Percentiles rank a stretch among this genome's conserved stretches.
Evolutionary conservation across 2,797 vertebrate species (phyloP).

Genomic region (Trachops cirrhosus): DNA sequence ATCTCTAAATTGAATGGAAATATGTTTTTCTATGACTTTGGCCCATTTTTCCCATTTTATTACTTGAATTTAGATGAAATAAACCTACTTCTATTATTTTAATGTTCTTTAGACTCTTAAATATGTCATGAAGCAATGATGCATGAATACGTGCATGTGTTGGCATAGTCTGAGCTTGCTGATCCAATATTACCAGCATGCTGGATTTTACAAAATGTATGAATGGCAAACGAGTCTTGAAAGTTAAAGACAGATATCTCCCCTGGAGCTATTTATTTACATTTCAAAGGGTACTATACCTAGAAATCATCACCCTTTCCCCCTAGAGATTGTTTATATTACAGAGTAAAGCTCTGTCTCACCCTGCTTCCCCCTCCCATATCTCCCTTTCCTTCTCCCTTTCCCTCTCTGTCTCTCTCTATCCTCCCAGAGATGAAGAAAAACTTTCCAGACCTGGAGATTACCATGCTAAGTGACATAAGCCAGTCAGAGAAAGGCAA

Average conservation of each 20-base stretch:
- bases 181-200: background rate
- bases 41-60: background rate
- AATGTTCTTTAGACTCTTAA: background rate
- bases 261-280: background rate
- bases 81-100: background rate
- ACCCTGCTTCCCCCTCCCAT: background rate
- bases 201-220: background rate
- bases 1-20: background rate
- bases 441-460: background rate
- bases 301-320: background rate
- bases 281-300: background rate
- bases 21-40: background rate
- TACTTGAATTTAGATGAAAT: background rate
- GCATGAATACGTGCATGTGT: background rate
- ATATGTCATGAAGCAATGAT: background rate
- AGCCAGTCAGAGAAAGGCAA: background rate
- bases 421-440: background rate
- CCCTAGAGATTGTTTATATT: background rate
- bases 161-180: background rate
- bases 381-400: background rate
- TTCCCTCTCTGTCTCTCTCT: background rate
- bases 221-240: background rate
- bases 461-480: background rate
- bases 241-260: background rate
- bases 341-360: background rate